Evolutionary conservation across 2,797 vertebrate species (phyloP), one percentile per base, ranked within the genome.

Genomic region (Acrossocheilus fasciatus): DNA sequence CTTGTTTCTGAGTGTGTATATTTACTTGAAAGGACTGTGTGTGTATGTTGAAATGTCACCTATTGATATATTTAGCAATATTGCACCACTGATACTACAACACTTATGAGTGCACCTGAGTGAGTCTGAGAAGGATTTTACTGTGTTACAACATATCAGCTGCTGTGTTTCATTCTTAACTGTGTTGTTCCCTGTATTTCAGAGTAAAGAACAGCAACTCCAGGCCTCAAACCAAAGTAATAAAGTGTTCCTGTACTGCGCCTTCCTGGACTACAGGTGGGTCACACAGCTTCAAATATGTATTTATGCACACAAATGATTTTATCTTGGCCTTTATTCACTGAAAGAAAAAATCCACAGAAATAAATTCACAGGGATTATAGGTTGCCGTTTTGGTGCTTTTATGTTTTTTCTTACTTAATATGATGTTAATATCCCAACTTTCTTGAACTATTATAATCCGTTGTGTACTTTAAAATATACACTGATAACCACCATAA

Each of bases 241-340:
- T 90, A 94, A 90, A 88, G 93, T 98, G 82, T 95, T 97, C 89
- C 95, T 98, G 45, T 98, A 99, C 93, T 99, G 98, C 0, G 97
- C 97, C 41, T 99, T 98, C 92, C 92, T 99, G 93, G 97, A 99
- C 92, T 99, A 98, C 86, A 99, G 98, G 98, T 99, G 94, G 3
- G 95, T 83, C 70, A 76, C 81, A 3, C 62, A 64, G n/a, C 45
- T 69, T 83, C 39, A 26, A 10, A 17, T 2, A 8, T 23, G 12
- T 39, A 68, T 15, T 52, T n/a, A 26, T 66, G 62, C 59, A 20
- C n/a, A 80, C 39, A 34, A 8, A 66, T 50, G 62, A 36, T 34
- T 5, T 9, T 52, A 30, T 76, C 23, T 41, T 41, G 36, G 18
- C 9, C 36, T 70, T 5, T 4, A 69, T 11, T 8, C 4, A 36